Evolutionary conservation across 2,888 invertebrate species (phyloP).

Genomic region (Standfussiana lucernea): DNA sequence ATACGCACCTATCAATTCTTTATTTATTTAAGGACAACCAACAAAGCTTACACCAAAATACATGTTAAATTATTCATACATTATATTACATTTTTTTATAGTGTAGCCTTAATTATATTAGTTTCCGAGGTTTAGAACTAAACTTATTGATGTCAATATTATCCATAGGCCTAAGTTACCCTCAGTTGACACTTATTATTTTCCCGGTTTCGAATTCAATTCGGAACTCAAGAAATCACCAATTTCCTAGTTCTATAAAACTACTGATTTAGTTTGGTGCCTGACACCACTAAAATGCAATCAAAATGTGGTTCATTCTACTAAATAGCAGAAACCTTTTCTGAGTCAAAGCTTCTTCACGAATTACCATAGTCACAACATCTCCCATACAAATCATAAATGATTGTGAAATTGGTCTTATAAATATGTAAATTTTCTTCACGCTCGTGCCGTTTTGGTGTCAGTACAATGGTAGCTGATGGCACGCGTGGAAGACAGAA

Average conservation of each 20-base stretch:
- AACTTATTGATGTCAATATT: neutral
- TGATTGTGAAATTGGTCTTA: constrained; percentile 42
- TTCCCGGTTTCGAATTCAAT: neutral
- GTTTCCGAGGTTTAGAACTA: neutral
- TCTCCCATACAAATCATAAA: constrained; percentile 38
- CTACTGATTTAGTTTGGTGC: neutral
- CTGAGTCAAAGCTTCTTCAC: neutral
- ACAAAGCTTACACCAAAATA: too few species aligned
- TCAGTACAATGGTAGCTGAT: constrained; percentile 50
- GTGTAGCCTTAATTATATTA: too few species aligned
- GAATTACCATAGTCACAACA: constrained; percentile 29
- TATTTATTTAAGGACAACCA: too few species aligned
- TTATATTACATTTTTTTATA: too few species aligned
- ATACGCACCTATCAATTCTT: neutral
- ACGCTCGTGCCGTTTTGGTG: constrained; percentile 50
- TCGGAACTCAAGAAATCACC: too few species aligned
- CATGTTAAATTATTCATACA: too few species aligned
- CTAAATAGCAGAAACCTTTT: neutral
- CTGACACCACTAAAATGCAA: too few species aligned
- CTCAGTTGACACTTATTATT: neutral
- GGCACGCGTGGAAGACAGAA: constrained; percentile 43
- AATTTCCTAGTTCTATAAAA: neutral
- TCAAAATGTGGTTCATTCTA: neutral
- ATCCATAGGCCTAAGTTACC: neutral
- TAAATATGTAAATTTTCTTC: constrained; percentile 61